Percentiles rank a stretch among this genome's conserved stretches.
phyloP scores from a whole-genome alignment of 2,797 vertebrate genomes.

The Eulemur coronatus region DNA sequence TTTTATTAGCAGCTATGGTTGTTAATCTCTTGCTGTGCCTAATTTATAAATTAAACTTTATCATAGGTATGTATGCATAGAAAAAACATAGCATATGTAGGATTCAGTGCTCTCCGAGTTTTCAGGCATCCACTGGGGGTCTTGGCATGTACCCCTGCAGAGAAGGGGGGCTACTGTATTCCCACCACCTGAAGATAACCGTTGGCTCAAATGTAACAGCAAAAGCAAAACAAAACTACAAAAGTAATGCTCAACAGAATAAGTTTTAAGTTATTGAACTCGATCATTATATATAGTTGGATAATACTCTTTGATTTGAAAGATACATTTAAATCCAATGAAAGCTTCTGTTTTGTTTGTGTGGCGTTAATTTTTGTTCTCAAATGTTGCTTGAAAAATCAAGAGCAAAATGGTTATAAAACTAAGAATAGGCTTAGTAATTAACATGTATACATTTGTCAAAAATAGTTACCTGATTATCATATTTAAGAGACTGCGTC shows the following conservation, averaged over 20 bases:
- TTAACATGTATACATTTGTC: constrained; percentile 10
- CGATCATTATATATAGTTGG: not conserved
- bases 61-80: not conserved
- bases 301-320: not conserved
- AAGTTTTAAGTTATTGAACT: too few species aligned
- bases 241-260: fast-evolving
- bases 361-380: not conserved
- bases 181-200: not conserved
- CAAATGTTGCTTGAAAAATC: constrained; percentile 11
- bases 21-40: not conserved
- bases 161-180: not conserved
- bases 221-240: not conserved
- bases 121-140: not conserved
- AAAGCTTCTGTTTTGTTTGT: constrained; percentile 3
- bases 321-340: not conserved
- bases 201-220: not conserved
- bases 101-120: not conserved
- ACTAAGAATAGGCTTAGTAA: constrained; percentile 33
- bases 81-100: not conserved
- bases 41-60: not conserved
- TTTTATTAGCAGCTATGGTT: not conserved
- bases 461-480: constrained; percentile 94
- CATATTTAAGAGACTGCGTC: constrained; percentile 97
- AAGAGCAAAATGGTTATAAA: constrained; percentile 29
- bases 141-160: too few species aligned